Percentiles rank a stretch among this genome's conserved stretches.
phyloP scores from a whole-genome alignment of 2,113 vertebrate genomes.

The Melanerpes aurifrons region DNA sequence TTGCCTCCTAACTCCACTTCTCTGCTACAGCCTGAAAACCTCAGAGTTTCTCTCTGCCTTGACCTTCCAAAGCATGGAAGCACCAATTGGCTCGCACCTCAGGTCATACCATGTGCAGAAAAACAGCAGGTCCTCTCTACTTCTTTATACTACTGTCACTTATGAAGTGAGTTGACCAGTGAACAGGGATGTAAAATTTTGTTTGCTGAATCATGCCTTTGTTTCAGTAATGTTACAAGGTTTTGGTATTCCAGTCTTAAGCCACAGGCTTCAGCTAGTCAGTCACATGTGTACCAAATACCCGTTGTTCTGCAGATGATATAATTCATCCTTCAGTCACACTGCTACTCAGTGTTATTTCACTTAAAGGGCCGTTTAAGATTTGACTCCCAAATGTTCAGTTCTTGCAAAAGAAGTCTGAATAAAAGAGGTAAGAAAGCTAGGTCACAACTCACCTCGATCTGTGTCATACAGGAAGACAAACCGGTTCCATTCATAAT shows the following conservation, averaged over 20 bases:
- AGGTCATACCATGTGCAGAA: neutral
- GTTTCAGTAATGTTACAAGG: neutral
- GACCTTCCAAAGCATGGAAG: neutral
- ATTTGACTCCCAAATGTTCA: neutral
- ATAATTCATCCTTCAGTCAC: neutral
- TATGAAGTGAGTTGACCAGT: fast-evolving
- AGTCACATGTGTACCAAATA: neutral
- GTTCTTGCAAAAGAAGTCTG: neutral
- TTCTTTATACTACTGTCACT: neutral
- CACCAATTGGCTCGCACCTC: neutral
- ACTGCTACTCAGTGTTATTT: neutral
- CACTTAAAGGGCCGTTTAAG: neutral
- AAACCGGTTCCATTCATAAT: conserved; percentile 96
- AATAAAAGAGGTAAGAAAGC: neutral
- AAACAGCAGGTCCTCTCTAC: neutral
- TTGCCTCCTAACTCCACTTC: neutral
- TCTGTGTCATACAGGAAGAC: conserved; percentile 98
- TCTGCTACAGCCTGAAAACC: neutral
- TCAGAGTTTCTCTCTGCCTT: neutral
- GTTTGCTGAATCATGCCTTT: neutral
- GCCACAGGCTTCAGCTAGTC: neutral
- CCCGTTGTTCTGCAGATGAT: neutral
- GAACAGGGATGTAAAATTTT: neutral
- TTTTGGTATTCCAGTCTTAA: neutral
- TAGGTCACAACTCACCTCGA: conserved; percentile 81